A percentile compares a stretch with the other conserved stretches of the same genome.
These are phyloP conservation scores for Periplaneta americana DNA, from an alignment of 1,140 invertebrate genomes.

Conservation along the genomic window DNA sequence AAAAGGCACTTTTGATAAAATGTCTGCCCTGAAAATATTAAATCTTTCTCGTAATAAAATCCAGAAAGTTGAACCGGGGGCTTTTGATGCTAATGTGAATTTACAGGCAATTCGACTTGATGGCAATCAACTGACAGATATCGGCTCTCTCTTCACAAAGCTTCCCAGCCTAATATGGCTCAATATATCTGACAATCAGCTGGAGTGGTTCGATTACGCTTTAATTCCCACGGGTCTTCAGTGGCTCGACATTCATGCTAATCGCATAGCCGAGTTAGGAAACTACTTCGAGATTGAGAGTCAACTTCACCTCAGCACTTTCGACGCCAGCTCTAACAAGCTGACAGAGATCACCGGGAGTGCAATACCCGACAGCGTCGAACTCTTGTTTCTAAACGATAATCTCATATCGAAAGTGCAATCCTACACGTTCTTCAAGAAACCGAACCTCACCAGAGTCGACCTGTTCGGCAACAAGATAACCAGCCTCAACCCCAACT, in stretches of 20 bases:
- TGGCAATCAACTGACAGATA: conserved; percentile 80
- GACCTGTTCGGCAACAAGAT: conserved; percentile 82
- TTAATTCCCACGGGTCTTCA: conserved; percentile 83
- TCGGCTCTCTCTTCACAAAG: conserved; percentile 77
- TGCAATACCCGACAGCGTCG: conserved; percentile 80
- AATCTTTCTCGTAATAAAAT: conserved; percentile 86
- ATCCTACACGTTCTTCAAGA: conserved; percentile 90
- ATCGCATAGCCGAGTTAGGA: conserved; percentile 79
- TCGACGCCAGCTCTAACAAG: conserved; percentile 81
- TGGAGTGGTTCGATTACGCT: conserved; percentile 87
- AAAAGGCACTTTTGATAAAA: conserved; percentile 75
- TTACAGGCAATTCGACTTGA: conserved; percentile 82
- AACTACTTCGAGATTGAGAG: conserved; percentile 88
- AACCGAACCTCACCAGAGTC: conserved; percentile 81
- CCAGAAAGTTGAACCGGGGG: conserved; percentile 74
- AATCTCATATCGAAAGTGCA: conserved; percentile 84
- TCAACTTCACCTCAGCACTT: conserved; percentile 71
- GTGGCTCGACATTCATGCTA: conserved; percentile 85
- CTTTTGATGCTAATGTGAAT: conserved; percentile 78
- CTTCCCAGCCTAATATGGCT: conserved; percentile 84
- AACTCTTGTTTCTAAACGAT: conserved; percentile 77
- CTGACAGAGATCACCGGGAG: conserved; percentile 76
- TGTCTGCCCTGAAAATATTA: conserved; percentile 77
- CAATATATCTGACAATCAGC: conserved; percentile 81
- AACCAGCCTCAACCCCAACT: conserved; percentile 77